Conservation (phyloP, 2,797 vertebrate species). For the Thamnophis elegans region DNA sequence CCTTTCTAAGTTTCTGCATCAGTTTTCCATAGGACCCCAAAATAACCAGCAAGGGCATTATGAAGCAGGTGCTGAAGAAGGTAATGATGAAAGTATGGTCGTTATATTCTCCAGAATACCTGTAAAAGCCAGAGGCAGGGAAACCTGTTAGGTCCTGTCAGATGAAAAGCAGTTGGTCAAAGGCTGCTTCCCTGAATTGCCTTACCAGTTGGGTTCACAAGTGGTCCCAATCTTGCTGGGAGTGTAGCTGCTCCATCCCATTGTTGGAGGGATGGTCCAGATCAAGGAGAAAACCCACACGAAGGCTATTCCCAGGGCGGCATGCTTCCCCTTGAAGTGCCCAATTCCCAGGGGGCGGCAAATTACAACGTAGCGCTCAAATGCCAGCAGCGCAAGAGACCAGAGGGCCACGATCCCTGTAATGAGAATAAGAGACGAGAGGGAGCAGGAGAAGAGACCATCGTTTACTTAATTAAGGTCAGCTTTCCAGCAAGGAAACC, state of each 20-base stretch:
- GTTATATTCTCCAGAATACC: constrained; percentile 80
- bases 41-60: constrained; percentile 84
- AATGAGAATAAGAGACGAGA: neutral
- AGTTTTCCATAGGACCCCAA: constrained; percentile 87
- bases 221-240: constrained; percentile 91
- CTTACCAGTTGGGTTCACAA: constrained; percentile 94
- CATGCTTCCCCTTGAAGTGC: constrained; percentile 76
- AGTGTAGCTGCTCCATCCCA: constrained; percentile 92
- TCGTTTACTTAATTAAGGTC: neutral
- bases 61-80: constrained; percentile 85
- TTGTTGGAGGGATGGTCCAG: constrained; percentile 85
- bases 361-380: constrained; percentile 85
- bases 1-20: constrained; percentile 84
- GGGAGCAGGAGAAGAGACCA: neutral
- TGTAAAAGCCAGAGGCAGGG: constrained; percentile 54
- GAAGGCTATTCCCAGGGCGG: constrained; percentile 80
- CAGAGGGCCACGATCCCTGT: constrained; percentile 87
- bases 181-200: neutral
- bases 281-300: constrained; percentile 89
- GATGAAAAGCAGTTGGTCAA: neutral
- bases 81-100: constrained; percentile 85
- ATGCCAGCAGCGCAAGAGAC: constrained; percentile 88
- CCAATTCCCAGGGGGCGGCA: constrained; percentile 80
- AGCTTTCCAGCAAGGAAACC: neutral
- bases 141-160: neutral